Evolutionary conservation across 2,888 invertebrate species (phyloP).

Genomic region (Limenitis camilla): DNA sequence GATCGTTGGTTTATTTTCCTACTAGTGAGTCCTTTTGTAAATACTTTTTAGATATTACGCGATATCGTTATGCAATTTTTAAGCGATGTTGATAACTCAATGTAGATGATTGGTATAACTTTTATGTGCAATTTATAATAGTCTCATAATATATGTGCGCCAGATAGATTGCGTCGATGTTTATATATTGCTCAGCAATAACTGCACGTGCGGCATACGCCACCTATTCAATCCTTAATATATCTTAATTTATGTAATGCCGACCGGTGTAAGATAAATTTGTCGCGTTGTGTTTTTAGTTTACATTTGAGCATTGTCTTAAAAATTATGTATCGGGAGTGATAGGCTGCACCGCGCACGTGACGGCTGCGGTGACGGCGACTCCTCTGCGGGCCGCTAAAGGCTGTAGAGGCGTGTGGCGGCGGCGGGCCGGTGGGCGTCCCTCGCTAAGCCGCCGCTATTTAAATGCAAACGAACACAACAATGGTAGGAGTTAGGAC

Average conservation of each 20-base stretch:
- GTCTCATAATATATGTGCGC: slow-evolving; percentile 14
- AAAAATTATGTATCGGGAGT: slow-evolving; percentile 7
- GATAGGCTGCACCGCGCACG: slow-evolving; percentile 21
- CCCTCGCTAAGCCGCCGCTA: slow-evolving; percentile 52
- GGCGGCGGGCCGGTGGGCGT: slow-evolving; percentile 53
- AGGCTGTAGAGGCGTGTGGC: slow-evolving; percentile 44
- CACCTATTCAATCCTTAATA: slow-evolving; percentile 30
- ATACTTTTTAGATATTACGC: slow-evolving; percentile 56
- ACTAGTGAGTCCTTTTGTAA: slow-evolving; percentile 69
- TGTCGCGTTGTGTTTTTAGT: slow-evolving; percentile 10
- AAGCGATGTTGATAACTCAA: slow-evolving; percentile 52
- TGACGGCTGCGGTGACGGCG: no score
- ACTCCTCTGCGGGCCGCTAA: slow-evolving; percentile 34
- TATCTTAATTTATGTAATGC: slow-evolving; percentile 46
- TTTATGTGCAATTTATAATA: slow-evolving; percentile 5
- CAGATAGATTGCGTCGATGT: neutral
- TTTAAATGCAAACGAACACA: slow-evolving; percentile 68
- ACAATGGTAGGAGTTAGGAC: slow-evolving; percentile 73
- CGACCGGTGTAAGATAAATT: neutral
- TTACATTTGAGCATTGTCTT: slow-evolving; percentile 15
- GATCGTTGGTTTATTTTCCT: slow-evolving; percentile 67
- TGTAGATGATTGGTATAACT: slow-evolving; percentile 11
- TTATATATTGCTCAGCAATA: slow-evolving; percentile 1
- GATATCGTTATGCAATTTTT: slow-evolving; percentile 46
- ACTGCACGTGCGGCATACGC: slow-evolving; percentile 12